phyloP scores from a whole-genome alignment of 2,797 vertebrate genomes.

The Rousettus madagascariensis region DNA sequence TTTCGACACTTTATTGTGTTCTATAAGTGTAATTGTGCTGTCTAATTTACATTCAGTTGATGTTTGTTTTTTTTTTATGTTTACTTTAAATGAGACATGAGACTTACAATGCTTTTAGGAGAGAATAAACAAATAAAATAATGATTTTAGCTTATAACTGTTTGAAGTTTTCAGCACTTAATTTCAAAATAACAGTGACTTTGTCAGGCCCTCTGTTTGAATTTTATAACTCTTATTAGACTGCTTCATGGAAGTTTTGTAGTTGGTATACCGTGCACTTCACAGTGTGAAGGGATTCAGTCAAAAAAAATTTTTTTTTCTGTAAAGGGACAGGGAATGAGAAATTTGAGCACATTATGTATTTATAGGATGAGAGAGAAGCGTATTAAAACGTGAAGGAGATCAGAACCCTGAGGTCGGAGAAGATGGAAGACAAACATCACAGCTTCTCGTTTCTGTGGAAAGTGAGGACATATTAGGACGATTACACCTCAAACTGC shows the following conservation, averaged over 20 bases:
- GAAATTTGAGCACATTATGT: not conserved
- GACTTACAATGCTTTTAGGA: slow-evolving; percentile 14
- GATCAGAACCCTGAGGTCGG: not conserved
- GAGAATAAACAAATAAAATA: slow-evolving; percentile 41
- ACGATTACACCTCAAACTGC: not conserved
- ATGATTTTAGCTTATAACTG: slow-evolving; percentile 36
- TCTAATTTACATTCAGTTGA: slow-evolving; percentile 44
- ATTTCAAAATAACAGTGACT: slow-evolving; percentile 39
- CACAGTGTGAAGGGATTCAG: not conserved
- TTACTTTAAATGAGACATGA: slow-evolving; percentile 53
- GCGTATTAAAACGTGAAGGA: not conserved
- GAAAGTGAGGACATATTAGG: too few relatives aligned
- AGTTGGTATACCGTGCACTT: not conserved
- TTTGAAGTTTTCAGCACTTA: slow-evolving; percentile 12
- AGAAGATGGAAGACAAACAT: not conserved
- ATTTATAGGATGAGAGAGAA: not conserved
- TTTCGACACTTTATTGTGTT: slow-evolving; percentile 18
- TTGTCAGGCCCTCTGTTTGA: not conserved
- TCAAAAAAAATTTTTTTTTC: not conserved
- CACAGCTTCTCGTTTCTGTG: not conserved
- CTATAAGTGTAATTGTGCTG: slow-evolving; percentile 53
- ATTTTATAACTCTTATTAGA: not conserved
- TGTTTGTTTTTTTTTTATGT: slow-evolving; percentile 6
- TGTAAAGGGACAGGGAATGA: not conserved
- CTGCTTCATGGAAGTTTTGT: not conserved